Base-by-base conservation (phyloP, 2,888 invertebrate genomes). In the Cheilosia variabilis region DNA sequence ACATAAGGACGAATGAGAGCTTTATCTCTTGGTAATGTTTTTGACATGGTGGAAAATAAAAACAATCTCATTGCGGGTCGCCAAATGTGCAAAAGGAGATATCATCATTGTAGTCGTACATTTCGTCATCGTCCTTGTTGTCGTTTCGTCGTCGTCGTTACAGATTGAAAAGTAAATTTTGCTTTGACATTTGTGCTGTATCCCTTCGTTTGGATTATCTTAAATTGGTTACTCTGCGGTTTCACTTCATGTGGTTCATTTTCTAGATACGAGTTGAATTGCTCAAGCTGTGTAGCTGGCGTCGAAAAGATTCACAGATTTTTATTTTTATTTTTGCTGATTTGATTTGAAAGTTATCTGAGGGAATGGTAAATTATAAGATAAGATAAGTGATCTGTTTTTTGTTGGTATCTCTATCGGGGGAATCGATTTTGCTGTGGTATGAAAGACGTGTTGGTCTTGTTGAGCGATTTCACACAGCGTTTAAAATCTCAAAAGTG, bases 101-200 rank as follows among this genome's bases (percentile, higher is more conserved):
- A 76, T 71, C 84, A 76, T 76, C 80, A 47, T 58, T 41, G 34
- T 50, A 41, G 60, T 58, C 37, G 31, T 55, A 37, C 37, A 37
- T 13, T 37, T 37, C 37, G 37, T 37, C 34, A 34, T 10, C 2
- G 34, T 34, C 45, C 19, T 52, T 24, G 53, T 47, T 22, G 22
- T 22, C 22, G 22, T 22, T n/a, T n/a, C 22, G 22, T 22, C 22
- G 22, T 22, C 53, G 45, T 65, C 37, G n/a, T 72, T 37, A 50
- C 50, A 80, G 76, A 84, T 84, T 84, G 84, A 86, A 80, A 86
- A 76, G 71, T 68, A 57, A 77, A 77, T 62, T 52, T 55, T 65
- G 57, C 65, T 72, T 69, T 80, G 55, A 41, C 53, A 66, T 80
- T 80, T 53, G 15, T 71, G 58, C 50, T 76, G 68, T 66, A 75